Base-by-base conservation (phyloP, 1,140 invertebrate species). In the Dendrolimus kikuchii region DNA sequence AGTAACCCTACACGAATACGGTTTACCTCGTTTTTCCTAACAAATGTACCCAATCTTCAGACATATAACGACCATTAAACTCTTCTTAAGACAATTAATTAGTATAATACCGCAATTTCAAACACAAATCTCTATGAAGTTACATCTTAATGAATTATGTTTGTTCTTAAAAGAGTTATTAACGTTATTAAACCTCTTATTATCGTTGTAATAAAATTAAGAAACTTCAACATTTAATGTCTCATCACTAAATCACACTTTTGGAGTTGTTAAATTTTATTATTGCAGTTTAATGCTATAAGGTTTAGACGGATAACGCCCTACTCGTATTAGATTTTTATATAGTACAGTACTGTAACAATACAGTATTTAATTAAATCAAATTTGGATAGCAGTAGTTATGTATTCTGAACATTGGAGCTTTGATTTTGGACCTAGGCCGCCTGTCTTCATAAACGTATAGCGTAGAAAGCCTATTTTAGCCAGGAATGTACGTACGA, bases 41-140 rank as follows among this genome's bases (percentile, higher is more conserved):
- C 57, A 64, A 51, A 70, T 64, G 53, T 62, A 46, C 38, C 53
- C 67, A 63, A 65, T 71, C 66, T 60, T 47, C 49, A 66, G 68
- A 76, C 57, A 66, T 71, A 77, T 68, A 62, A 67, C 62, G 62
- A 42, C 75, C 64, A 74, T 83, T 78, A 86, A 68, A 59, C 66
- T 60, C 57, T 74, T 71, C 78, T 82, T 72, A 76, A 55, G 60
- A 71, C 76, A 80, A 83, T 86, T 83, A 86, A 86, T 83, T 82
- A 74, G 71, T 79, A 78, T 83, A 86, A 86, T 81, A 74, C 76
- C 63, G 78, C 72, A 79, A 79, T 82, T 85, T 62, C 61, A 73
- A 75, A 81, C 75, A 64, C 78, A 79, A 81, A 79, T 81, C 77
- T 80, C 68, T 63, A 59, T 57, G 58, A 77, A 82, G 53, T 85